phyloP scores from a whole-genome alignment of 2,113 vertebrate species.

The Coturnix japonica region DNA sequence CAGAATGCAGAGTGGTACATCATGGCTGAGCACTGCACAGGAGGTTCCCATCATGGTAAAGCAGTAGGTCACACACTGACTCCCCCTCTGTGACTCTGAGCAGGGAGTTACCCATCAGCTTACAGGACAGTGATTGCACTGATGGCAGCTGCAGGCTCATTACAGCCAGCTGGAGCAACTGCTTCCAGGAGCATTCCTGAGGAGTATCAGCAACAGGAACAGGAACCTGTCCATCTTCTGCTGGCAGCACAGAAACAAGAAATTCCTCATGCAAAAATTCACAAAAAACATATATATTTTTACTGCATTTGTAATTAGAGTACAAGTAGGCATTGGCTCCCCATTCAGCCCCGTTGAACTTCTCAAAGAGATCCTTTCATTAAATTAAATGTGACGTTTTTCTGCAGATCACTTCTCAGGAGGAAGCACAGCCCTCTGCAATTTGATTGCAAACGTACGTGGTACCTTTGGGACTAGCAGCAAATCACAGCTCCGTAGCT shows the following conservation, averaged over 20 bases:
- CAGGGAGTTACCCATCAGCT: not conserved
- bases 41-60: not conserved
- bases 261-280: not conserved
- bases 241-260: not conserved
- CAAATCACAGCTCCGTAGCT: not conserved
- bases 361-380: not conserved
- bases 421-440: not conserved
- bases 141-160: not conserved
- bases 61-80: fast-evolving
- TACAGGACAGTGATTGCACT: not conserved
- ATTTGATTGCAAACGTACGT: not conserved
- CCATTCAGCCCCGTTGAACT: not conserved
- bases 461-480: not conserved
- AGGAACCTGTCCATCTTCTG: not conserved
- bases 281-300: not conserved
- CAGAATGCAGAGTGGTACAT: not conserved
- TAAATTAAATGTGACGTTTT: not conserved
- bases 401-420: not conserved
- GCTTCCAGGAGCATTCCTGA: not conserved
- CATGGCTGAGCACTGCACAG: not conserved
- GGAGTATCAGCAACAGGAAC: not conserved
- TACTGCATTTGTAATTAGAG: not conserved
- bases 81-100: not conserved
- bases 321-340: not conserved
- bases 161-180: not conserved